Conservation (phyloP, 2,113 vertebrate species). For the Tragelaphus strepsiceros region DNA sequence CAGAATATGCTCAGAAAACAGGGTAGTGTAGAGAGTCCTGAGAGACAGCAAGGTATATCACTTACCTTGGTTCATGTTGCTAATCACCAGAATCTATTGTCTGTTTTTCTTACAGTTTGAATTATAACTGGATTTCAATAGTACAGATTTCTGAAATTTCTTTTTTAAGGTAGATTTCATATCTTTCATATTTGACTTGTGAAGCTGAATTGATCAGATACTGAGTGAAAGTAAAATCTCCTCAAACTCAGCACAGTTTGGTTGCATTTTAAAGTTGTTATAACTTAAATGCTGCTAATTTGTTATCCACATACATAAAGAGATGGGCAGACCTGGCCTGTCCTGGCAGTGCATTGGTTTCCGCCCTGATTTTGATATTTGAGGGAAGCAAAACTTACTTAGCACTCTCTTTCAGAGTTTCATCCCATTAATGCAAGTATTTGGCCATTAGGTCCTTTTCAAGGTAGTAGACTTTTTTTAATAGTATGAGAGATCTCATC, state of each 20-base stretch:
- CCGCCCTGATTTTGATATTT: conserved; percentile 32
- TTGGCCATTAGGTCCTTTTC: conserved; percentile 18
- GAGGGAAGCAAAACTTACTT: conserved; percentile 11
- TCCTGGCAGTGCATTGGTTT: conserved; percentile 20
- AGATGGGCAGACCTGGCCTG: neutral
- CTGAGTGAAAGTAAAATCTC: conserved; percentile 20
- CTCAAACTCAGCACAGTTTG: neutral
- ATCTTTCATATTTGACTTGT: neutral
- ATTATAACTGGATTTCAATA: neutral
- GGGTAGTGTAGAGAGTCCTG: neutral
- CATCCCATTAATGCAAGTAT: neutral
- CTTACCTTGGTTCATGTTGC: neutral
- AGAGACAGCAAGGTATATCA: neutral
- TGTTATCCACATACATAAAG: neutral
- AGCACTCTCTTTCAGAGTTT: neutral
- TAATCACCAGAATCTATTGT: neutral
- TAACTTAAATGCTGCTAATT: neutral
- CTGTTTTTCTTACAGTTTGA: neutral
- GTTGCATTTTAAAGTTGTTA: conserved; percentile 12
- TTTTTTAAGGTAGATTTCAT: conserved; percentile 27
- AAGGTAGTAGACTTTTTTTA: conserved; percentile 6
- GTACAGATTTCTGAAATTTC: neutral
- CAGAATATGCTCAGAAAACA: neutral
- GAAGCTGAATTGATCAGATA: neutral
- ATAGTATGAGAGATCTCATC: neutral